Evolutionary conservation across 2,888 invertebrate genomes (phyloP).

Genomic region (Cataglyphis rosenhaueri): DNA sequence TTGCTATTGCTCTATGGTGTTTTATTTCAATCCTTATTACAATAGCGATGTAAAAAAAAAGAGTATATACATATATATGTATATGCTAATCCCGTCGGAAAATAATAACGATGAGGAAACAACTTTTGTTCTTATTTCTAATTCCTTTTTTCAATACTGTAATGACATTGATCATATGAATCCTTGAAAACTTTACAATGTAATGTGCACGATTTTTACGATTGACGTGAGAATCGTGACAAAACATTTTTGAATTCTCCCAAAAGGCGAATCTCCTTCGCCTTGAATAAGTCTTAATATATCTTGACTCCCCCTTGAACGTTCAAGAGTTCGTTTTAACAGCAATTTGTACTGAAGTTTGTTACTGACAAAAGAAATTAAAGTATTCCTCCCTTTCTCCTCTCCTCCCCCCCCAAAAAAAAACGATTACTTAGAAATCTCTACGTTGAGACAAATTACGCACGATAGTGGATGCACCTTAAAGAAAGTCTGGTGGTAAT

Average conservation of each 20-base stretch:
- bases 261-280: slow-evolving; percentile 3
- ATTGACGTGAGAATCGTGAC: slow-evolving; percentile 9
- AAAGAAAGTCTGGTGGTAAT: slow-evolving; percentile 25
- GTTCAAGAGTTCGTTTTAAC: slow-evolving; percentile 1
- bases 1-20: slow-evolving; percentile 24
- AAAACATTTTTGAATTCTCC: slow-evolving; percentile 25
- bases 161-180: neutral
- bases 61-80: neutral
- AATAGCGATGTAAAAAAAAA: neutral
- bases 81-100: neutral
- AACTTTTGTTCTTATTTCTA: neutral
- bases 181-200: neutral
- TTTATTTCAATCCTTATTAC: slow-evolving; percentile 16
- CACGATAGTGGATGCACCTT: slow-evolving; percentile 8
- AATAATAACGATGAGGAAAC: neutral
- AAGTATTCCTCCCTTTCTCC: neutral
- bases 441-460: slow-evolving; percentile 28
- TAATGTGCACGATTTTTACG: slow-evolving; percentile 6
- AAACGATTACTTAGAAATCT: neutral
- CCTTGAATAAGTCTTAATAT: slow-evolving; percentile 24
- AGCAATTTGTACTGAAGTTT: slow-evolving; percentile 26
- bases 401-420: neutral
- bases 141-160: neutral
- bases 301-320: slow-evolving; percentile 11
- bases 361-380: slow-evolving; percentile 29